phyloP scores from a whole-genome alignment of 2,113 vertebrate genomes.

The Odocoileus hemionus region DNA sequence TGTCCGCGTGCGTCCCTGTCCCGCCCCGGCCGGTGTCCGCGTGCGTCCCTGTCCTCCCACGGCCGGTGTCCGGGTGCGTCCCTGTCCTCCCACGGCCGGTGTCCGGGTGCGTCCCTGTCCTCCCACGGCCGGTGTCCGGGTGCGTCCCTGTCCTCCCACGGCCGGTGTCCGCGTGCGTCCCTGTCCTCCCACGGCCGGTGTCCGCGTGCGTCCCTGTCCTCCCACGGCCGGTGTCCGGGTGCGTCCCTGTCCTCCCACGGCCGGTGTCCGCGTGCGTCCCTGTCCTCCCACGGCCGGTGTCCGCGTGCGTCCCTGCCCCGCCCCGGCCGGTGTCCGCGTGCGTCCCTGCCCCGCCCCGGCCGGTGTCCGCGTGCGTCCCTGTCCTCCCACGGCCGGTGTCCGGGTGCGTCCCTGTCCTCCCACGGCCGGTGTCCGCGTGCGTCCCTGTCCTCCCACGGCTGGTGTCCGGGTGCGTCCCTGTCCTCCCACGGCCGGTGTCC shows the following conservation, averaged over 20 bases:
- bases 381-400: background rate
- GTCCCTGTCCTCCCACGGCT: background rate
- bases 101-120: no score
- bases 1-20: accelerated
- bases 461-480: accelerated
- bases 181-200: background rate
- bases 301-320: no score
- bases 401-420: accelerated
- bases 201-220: accelerated
- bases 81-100: no score
- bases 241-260: background rate
- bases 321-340: no score
- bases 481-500: background rate
- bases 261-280: accelerated
- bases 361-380: accelerated
- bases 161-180: no score
- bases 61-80: no score
- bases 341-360: background rate
- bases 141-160: no score
- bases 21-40: no score
- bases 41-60: no score
- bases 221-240: accelerated
- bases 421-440: accelerated
- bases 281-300: no score
- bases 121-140: no score